Evolutionary conservation across 1,140 invertebrate species (phyloP).

Genomic region (Ceratina australensis): DNA sequence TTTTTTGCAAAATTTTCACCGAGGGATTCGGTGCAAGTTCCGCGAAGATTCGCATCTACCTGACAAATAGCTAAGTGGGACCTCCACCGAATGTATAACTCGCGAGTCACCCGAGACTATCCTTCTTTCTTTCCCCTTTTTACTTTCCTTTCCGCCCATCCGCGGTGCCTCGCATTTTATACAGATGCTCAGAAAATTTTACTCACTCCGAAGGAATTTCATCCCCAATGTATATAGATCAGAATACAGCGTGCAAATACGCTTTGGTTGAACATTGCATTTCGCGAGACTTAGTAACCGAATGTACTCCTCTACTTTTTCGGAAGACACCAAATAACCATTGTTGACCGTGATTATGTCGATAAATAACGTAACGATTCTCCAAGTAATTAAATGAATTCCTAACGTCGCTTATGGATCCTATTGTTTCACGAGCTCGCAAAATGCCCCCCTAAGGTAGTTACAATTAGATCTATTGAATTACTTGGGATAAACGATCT

Average conservation of each 20-base stretch:
- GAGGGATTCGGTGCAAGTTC: constrained; percentile 50
- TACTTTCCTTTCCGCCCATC: constrained; percentile 17
- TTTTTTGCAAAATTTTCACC: constrained; percentile 51
- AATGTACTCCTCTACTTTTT: too few species aligned
- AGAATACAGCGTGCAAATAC: too few species aligned
- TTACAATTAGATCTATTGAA: constrained; percentile 28
- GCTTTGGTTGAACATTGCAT: too few species aligned
- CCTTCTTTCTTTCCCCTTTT: constrained; percentile 4
- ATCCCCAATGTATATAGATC: too few species aligned
- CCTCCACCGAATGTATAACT: constrained; percentile 56
- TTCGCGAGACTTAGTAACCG: too few species aligned
- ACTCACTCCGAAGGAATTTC: constrained; percentile 27
- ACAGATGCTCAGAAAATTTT: constrained; percentile 60
- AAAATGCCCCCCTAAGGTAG: background rate
- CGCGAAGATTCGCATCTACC: constrained; percentile 61
- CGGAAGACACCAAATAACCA: too few species aligned
- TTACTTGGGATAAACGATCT: constrained; percentile 20
- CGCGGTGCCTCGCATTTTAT: background rate
- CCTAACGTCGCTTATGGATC: too few species aligned
- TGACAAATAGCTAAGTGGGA: constrained; percentile 65
- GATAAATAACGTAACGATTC: too few species aligned
- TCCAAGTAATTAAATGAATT: too few species aligned
- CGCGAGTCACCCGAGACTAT: constrained; percentile 17
- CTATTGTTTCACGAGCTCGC: too few species aligned
- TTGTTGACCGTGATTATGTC: too few species aligned